Conservation (phyloP, 2,888 invertebrate species). For the Drosophila nr. perissopoda region DNA sequence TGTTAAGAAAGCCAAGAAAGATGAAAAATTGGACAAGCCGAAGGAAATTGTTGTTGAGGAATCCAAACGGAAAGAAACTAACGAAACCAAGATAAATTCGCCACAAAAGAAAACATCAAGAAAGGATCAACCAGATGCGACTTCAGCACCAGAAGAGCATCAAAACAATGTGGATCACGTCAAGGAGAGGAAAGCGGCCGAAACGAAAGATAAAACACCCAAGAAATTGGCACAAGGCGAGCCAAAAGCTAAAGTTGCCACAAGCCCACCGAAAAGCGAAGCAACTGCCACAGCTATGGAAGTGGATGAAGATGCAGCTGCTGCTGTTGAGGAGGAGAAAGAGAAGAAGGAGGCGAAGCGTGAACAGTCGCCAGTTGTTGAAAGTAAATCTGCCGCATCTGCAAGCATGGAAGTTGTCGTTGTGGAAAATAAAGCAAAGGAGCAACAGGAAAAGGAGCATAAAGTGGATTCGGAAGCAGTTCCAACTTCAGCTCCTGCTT, state of each 20-base stretch:
- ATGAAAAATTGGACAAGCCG: constrained; percentile 47
- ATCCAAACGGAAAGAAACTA: constrained; percentile 14
- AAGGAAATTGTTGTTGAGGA: constrained; percentile 32
- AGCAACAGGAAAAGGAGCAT: constrained; percentile 26
- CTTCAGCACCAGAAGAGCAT: constrained; percentile 43
- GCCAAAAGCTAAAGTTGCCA: constrained; percentile 49
- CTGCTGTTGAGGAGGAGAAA: constrained; percentile 34
- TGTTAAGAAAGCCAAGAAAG: constrained; percentile 59
- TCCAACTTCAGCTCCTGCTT: background rate
- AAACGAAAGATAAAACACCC: constrained; percentile 33
- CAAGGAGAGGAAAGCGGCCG: constrained; percentile 34
- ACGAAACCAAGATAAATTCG: constrained; percentile 33
- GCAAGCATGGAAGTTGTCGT: constrained; percentile 48
- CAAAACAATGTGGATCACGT: constrained; percentile 63
- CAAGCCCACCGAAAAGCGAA: constrained; percentile 47
- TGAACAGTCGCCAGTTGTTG: constrained; percentile 19
- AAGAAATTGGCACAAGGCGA: constrained; percentile 48
- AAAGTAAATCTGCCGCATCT: constrained; percentile 33
- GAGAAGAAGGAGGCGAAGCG: constrained; percentile 26
- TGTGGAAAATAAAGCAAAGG: constrained; percentile 33
- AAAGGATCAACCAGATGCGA: constrained; percentile 51
- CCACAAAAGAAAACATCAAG: constrained; percentile 25
- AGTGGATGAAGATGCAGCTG: constrained; percentile 51
- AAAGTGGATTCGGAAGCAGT: constrained; percentile 37
- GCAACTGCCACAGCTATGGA: constrained; percentile 56